These are phyloP conservation scores for Muricea muricata DNA, from an alignment of 92 coral and sea anemone genomes.

Conservation along the genomic window DNA sequence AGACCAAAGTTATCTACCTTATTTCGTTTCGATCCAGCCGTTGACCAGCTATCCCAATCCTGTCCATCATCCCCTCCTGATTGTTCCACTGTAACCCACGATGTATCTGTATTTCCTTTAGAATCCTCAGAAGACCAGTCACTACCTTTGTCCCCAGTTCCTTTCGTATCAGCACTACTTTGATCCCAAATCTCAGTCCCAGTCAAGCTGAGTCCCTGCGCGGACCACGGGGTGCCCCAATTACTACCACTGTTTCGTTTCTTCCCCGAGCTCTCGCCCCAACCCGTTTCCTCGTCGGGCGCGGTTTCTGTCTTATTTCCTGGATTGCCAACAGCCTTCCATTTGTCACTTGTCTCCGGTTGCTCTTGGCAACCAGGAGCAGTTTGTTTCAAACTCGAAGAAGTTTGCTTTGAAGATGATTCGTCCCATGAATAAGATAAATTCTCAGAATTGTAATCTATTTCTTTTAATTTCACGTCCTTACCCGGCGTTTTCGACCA, in stretches of 20 bases:
- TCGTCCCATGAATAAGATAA: constrained; percentile 67
- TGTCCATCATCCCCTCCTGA: constrained; percentile 77
- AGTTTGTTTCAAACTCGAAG: neutral
- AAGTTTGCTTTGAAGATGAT: constrained; percentile 44
- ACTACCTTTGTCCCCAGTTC: constrained; percentile 72
- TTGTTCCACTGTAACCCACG: constrained; percentile 67
- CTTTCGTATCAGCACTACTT: constrained; percentile 44
- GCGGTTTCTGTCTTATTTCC: constrained; percentile 24
- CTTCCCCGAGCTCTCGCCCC: constrained; percentile 75
- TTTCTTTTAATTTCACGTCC: constrained; percentile 69
- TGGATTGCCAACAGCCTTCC: constrained; percentile 39
- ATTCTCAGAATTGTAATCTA: constrained; percentile 8
- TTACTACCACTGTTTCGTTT: constrained; percentile 38
- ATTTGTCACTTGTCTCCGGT: constrained; percentile 10
- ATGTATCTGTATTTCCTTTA: constrained; percentile 54
- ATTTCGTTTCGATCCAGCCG: constrained; percentile 86
- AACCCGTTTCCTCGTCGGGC: constrained; percentile 70
- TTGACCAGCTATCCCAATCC: constrained; percentile 94
- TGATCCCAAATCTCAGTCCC: constrained; percentile 50
- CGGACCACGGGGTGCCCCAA: constrained; percentile 79
- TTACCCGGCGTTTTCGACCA: constrained; percentile 99
- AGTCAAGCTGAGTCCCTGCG: constrained; percentile 64
- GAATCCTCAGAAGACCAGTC: constrained; percentile 74
- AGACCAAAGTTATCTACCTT: too few relatives aligned
- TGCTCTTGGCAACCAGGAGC: constrained; percentile 12